phyloP scores from a whole-genome alignment of 2,888 invertebrate species.

The Drosophila emarginata region DNA sequence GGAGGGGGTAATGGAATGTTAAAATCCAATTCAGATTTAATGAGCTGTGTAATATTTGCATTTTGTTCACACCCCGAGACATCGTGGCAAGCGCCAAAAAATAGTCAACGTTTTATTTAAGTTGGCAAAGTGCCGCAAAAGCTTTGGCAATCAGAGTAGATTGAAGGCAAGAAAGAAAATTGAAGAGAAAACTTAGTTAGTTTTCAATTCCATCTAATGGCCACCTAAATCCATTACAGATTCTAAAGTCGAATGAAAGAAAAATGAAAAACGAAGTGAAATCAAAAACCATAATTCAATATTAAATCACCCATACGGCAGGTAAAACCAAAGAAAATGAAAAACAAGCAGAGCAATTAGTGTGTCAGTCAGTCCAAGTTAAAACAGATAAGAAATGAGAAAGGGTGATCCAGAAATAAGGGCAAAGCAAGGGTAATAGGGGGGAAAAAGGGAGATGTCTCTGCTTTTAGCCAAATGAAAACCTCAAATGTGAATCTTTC shows the following conservation, averaged over 20 bases:
- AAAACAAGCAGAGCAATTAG: constrained; percentile 65
- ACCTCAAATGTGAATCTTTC: constrained; percentile 62
- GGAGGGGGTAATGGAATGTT: constrained; percentile 24
- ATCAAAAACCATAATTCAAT: constrained; percentile 70
- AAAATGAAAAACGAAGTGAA: constrained; percentile 21
- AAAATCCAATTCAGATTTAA: constrained; percentile 65
- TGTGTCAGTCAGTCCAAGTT: constrained; percentile 56
- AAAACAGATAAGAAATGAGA: constrained; percentile 22
- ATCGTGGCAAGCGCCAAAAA: constrained; percentile 54
- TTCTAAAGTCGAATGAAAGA: constrained; percentile 29
- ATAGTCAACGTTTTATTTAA: constrained; percentile 47
- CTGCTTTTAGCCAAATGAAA: constrained; percentile 70
- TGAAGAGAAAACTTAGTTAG: constrained; percentile 31
- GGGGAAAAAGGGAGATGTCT: constrained; percentile 12
- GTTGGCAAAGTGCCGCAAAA: constrained; percentile 64
- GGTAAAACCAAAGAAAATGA: constrained; percentile 61
- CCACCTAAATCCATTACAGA: constrained; percentile 63
- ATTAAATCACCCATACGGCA: constrained; percentile 76
- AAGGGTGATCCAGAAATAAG: neutral
- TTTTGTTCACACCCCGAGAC: constrained; percentile 68
- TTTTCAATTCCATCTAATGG: constrained; percentile 21
- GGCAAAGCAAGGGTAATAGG: constrained; percentile 35
- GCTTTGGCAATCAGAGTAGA: constrained; percentile 35
- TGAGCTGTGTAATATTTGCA: constrained; percentile 76
- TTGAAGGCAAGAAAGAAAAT: constrained; percentile 2